Evolutionary conservation across 2,113 vertebrate genomes (phyloP), one percentile per base, ranked within the genome.

Genomic region (Natator depressus): DNA sequence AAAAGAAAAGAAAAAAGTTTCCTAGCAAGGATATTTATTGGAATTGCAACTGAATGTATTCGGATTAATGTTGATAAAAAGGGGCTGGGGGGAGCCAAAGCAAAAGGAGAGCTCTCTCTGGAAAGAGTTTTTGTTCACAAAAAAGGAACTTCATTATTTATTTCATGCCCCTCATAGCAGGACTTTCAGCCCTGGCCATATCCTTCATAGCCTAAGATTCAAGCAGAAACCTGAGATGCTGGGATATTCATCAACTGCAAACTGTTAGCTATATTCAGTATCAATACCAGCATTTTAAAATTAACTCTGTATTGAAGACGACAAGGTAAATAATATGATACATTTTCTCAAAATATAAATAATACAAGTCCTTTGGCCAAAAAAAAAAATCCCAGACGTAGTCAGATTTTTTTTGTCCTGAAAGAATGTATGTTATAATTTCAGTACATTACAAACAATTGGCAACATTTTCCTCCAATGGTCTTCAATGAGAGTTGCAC

Each of bases 61-160:
- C 46, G 31, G 35, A 93, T 93, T 90, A 95, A 92, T 94, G 95
- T 95, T 94, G 91, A 96, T 94, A 93, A 85, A 95, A 94, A 91
- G 22, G 93, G 22, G 93, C 85, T 65, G 55, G 89, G 93, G 92
- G 93, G 95, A 57, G 93, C 93, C 88, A 91, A 88, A 89, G 84
- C 38, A 94, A 91, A 96, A 90, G 49, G 82, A 95, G 96, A 94
- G 55, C 78, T 29, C 87, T 96, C 85, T 69, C 91, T 96, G 93
- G 7, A 50, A 96, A 82, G 93, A 96, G 87, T 91, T 91, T 94
- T 80, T 89, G 5, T 96, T 93, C 95, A 80, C 80, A 72, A 92
- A 69, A 94, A 89, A 97, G 89, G 91, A 98, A 95, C 54, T 42
- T 97, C 94, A 95, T 97, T 91, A 97, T 92, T 92, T 97, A 95